Conservation (phyloP, 92 coral and sea anemone genomes). For the Zoanthus sociatus region DNA sequence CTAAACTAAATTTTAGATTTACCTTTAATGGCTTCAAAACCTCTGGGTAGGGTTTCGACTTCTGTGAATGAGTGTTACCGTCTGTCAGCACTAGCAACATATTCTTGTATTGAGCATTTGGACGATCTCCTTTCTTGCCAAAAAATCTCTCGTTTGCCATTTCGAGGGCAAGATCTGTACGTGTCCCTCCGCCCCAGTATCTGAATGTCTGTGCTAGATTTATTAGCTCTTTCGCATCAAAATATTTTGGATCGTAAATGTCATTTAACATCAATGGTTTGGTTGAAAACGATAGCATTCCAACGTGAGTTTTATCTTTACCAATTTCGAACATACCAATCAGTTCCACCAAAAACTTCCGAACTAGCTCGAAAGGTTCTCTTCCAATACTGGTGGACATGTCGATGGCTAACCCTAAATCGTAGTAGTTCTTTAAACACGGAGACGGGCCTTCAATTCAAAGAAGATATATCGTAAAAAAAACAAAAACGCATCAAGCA, state of each 20-base stretch:
- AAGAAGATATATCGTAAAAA: background rate
- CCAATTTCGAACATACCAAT: background rate
- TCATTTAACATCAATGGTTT: background rate
- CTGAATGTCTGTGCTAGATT: conserved; percentile 32
- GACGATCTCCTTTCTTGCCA: background rate
- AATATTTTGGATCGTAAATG: background rate
- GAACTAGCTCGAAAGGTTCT: conserved; percentile 6
- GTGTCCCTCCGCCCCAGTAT: conserved; percentile 57
- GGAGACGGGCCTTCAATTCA: background rate
- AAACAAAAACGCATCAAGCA: background rate
- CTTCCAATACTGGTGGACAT: conserved; percentile 38
- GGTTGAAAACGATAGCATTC: conserved; percentile 28
- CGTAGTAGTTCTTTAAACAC: background rate
- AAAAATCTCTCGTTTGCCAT: conserved; percentile 53
- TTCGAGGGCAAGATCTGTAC: conserved; percentile 66
- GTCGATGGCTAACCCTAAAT: background rate
- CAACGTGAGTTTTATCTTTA: background rate
- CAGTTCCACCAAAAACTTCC: conserved; percentile 2
- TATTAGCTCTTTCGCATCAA: conserved; percentile 33
- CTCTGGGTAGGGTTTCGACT: conserved; percentile 10
- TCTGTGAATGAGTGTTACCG: background rate
- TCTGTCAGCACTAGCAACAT: conserved; percentile 24
- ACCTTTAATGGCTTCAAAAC: conserved; percentile 31
- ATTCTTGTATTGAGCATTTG: background rate
- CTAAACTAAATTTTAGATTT: background rate